These are phyloP conservation scores for Pediacus dermestoides DNA, from an alignment of 2,888 invertebrate genomes.

Conservation along the genomic window DNA sequence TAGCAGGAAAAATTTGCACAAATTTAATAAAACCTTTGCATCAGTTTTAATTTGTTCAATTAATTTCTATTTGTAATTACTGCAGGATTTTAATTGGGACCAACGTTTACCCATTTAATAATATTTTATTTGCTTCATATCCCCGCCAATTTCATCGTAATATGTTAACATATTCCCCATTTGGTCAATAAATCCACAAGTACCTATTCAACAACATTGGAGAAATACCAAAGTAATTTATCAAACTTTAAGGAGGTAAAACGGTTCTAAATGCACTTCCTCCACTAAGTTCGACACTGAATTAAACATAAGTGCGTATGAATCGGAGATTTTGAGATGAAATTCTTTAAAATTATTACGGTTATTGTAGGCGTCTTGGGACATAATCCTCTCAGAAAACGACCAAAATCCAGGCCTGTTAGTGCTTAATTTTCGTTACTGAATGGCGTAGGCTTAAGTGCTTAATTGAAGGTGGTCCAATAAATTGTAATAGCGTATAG, in stretches of 20 bases:
- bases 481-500: constrained; percentile 40
- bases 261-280: not conserved
- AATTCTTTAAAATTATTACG: constrained; percentile 20
- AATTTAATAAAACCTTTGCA: too few species aligned
- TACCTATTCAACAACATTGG: too few species aligned
- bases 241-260: not conserved
- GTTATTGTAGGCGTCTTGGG: constrained; percentile 14
- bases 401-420: constrained; percentile 23
- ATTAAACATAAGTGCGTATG: constrained; percentile 24
- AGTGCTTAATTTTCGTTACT: constrained; percentile 32
- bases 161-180: too few species aligned
- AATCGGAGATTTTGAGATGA: constrained; percentile 22
- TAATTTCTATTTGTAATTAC: too few species aligned
- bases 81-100: too few species aligned
- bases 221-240: too few species aligned
- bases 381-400: constrained; percentile 23
- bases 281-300: constrained; percentile 14
- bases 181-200: too few species aligned
- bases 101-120: too few species aligned
- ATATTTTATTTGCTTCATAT: too few species aligned
- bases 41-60: too few species aligned
- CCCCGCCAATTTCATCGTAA: too few species aligned
- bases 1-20: too few species aligned
- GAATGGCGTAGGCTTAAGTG: constrained; percentile 33
- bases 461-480: constrained; percentile 41